Base-by-base conservation (phyloP, 2,113 vertebrate genomes). In the Gasterosteus nipponicus region DNA sequence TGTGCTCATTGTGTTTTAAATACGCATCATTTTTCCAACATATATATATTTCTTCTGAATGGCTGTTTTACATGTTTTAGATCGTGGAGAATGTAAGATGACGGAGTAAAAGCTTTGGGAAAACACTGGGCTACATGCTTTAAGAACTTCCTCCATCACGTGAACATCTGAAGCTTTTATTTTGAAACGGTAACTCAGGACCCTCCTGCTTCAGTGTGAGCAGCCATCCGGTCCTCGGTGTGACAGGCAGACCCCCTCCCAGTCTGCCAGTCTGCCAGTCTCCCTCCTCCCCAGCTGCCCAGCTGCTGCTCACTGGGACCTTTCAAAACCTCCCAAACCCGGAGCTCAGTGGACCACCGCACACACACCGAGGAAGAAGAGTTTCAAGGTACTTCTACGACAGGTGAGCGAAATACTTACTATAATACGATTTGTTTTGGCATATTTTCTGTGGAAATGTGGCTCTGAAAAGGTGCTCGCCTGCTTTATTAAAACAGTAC, bases 121-220 rank as follows among this genome's bases (percentile, higher is more conserved):
- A 49, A 18, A 8, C 18, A 18, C 3, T 46, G 15, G 5, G 46
- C 46, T 49, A 9, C 19, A 49, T 18, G 16, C 7, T 19, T 9
- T 49, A 19, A 19, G 47, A 7, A 35, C 14, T 22, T 3, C 59
- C 8, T 7, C 11, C 19, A 26, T 42, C 33, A 9, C 10, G 19
- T 16, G 14, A 41, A 56, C 51, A 7, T 14, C 22, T 69, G 44
- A 46, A 46, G 14, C 44, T 90, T 68, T 89, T 84, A 89, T 73
- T 87, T 77, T 86, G 85, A 89, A 81, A 79, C 18, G 35, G 35
- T 38, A 89, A 81, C 75, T n/a, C 15, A 1, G 31, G 1, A 5
- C 3, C 61, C 22, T 49, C 11, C 10, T 6, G 2, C 38, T 31
- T 71, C 44, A 14, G 7, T 56, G 60, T 15, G 66, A 78, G 51